These are phyloP conservation scores for Hemiscyllium ocellatum DNA, from an alignment of 2,113 vertebrate species.

Conservation along the genomic window DNA sequence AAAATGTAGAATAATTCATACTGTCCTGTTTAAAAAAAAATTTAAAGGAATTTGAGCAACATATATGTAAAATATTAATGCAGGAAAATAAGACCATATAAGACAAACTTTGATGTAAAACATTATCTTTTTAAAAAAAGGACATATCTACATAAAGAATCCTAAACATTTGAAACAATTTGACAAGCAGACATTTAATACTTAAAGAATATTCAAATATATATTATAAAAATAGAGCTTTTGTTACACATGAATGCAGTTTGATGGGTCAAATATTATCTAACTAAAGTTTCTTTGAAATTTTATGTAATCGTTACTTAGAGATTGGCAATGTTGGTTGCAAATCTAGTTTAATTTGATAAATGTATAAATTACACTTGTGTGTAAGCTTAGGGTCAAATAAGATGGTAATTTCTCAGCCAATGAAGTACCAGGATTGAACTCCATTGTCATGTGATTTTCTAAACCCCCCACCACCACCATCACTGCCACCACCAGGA, in stretches of 20 bases:
- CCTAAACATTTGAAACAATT: neutral
- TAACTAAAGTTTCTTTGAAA: neutral
- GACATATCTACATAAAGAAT: neutral
- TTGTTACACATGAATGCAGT: neutral
- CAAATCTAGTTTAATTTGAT: neutral
- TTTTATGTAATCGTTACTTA: neutral
- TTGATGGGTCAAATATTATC: neutral
- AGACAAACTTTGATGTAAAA: neutral
- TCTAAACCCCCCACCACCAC: too few relatives aligned
- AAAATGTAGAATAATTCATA: neutral
- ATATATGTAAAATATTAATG: neutral
- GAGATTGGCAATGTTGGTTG: neutral
- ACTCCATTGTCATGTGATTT: too few relatives aligned
- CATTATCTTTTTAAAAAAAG: neutral
- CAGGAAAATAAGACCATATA: neutral
- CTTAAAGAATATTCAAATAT: neutral
- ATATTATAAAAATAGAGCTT: neutral
- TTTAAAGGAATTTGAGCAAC: neutral
- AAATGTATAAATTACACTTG: neutral
- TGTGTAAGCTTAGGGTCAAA: neutral
- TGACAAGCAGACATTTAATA: neutral
- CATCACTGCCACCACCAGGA: neutral
- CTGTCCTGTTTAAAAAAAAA: neutral
- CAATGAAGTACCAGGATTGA: neutral
- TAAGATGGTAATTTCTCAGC: neutral